Evolutionary conservation across 2,113 vertebrate species (phyloP), one percentile per base, ranked within the genome.

Genomic region (Eleginops maclovinus): DNA sequence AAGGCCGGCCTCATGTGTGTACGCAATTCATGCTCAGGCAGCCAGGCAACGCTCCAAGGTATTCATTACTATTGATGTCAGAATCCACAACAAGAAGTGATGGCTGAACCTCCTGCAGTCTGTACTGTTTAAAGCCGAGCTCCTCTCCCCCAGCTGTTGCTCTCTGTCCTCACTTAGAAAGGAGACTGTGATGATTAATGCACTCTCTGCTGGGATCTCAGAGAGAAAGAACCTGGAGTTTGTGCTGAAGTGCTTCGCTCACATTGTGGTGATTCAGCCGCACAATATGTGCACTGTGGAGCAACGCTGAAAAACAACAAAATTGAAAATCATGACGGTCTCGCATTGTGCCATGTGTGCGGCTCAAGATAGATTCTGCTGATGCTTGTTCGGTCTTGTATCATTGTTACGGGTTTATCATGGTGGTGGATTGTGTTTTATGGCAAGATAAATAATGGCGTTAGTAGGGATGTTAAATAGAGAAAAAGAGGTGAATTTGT

Each of bases 11-110:
- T 79, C 61, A 64, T 79, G 75, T 84, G 79, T 76, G 80, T 80
- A 59, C 77, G 78, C 79, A 81, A 81, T 83, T 88, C 82, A 75
- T 77, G 89, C 87, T 77, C 87, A 82, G 61, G 87, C 74, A 81
- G 78, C 60, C 84, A 83, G 92, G 93, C 90, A 88, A 17, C 41
- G 78, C 91, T 93, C 89, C 90, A 83, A 91, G 91, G 86, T 91
- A 75, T 92, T 93, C 91, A 92, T 92, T 93, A 92, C 87, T 85
- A 90, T 84, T 89, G 85, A 93, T 90, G 91, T 93, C 91, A 90
- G 88, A 91, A 88, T 89, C 65, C 84, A 88, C 90, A 92, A 91
- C 82, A 81, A 91, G 90, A 91, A 88, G 89, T 90, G 90, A 92
- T 89, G 84, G 87, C 93, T 85, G 88, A 87, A 82, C 87, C 91